Conservation (phyloP, 2,113 vertebrate genomes). For the Lagopus muta region DNA sequence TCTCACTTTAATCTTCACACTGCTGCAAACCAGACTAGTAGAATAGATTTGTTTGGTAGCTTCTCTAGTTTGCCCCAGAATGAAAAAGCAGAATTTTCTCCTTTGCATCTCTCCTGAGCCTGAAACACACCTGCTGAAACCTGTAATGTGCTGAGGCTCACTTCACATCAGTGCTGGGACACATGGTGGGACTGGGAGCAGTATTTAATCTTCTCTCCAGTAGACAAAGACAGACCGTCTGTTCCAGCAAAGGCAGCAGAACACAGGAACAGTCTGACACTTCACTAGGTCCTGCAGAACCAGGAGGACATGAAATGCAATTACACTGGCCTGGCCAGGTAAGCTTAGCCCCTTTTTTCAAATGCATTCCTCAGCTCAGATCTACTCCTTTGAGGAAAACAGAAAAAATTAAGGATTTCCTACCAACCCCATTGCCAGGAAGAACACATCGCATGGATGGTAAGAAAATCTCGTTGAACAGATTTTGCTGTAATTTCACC, state of each 20-base stretch:
- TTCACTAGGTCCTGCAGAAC: accelerated
- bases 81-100: neutral
- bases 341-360: neutral
- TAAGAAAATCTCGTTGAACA: neutral
- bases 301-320: neutral
- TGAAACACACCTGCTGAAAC: neutral
- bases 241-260: neutral
- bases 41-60: neutral
- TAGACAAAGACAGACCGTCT: too few species aligned
- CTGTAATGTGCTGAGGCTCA: neutral
- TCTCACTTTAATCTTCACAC: neutral
- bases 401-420: neutral
- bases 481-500: neutral
- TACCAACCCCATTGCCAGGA: neutral
- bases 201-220: neutral
- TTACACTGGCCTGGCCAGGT: neutral
- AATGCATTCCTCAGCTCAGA: neutral
- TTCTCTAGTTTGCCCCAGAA: neutral
- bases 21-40: neutral
- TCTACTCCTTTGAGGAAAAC: neutral
- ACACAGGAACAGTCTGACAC: neutral
- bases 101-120: neutral
- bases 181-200: neutral
- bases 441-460: neutral
- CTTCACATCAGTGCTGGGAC: neutral